Conservation (phyloP, 2,888 invertebrate genomes). For the Oligia latruncula region DNA sequence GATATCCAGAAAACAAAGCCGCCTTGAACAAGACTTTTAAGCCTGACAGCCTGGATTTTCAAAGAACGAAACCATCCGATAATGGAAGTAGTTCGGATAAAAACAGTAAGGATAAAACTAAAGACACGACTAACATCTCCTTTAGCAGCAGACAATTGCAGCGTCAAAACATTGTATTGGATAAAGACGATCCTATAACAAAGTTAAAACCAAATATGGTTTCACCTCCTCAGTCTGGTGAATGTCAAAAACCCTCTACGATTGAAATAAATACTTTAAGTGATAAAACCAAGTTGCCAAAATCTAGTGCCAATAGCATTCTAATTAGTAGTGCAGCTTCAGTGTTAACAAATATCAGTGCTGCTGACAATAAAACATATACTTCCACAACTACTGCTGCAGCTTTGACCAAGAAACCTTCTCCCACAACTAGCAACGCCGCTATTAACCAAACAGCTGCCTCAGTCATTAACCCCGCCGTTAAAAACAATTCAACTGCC, state of each 20-base stretch:
- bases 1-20: slow-evolving; percentile 17
- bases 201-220: slow-evolving; percentile 47
- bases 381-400: slow-evolving; percentile 35
- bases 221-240: slow-evolving; percentile 34
- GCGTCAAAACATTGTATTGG: slow-evolving; percentile 73
- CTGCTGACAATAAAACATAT: slow-evolving; percentile 24
- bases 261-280: slow-evolving; percentile 51
- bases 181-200: slow-evolving; percentile 54
- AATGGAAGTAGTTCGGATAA: slow-evolving; percentile 26
- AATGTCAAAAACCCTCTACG: slow-evolving; percentile 48
- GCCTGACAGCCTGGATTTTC: slow-evolving; percentile 15
- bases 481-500: slow-evolving; percentile 7
- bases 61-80: slow-evolving; percentile 13
- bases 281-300: slow-evolving; percentile 58
- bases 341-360: slow-evolving; percentile 19
- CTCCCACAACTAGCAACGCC: not conserved
- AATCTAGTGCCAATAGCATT: slow-evolving; percentile 62
- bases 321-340: slow-evolving; percentile 35
- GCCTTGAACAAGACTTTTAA: slow-evolving; percentile 45
- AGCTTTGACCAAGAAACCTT: slow-evolving; percentile 18
- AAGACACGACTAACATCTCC: slow-evolving; percentile 44
- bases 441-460: slow-evolving; percentile 1
- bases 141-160: slow-evolving; percentile 72
- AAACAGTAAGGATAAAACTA: slow-evolving; percentile 50
- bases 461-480: not conserved